phyloP scores from a whole-genome alignment of 2,113 vertebrate genomes.

The Romanogobio albipinnatus region DNA sequence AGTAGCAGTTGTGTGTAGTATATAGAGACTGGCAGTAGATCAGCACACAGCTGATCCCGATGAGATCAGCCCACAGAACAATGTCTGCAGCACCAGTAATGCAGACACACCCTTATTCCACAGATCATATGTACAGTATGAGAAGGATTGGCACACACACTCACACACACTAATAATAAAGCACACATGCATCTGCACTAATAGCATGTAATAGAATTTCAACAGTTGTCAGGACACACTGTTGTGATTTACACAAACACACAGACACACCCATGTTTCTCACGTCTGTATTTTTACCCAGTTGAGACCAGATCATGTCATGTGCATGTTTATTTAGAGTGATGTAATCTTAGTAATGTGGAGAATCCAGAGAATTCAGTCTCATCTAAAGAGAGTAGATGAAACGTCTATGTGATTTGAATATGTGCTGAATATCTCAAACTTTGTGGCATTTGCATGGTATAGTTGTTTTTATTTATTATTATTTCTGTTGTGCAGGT shows the following conservation, averaged over 20 bases:
- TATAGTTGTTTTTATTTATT: background rate
- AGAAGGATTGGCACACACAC: background rate
- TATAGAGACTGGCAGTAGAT: constrained; percentile 44
- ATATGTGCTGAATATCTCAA: background rate
- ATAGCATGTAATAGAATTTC: background rate
- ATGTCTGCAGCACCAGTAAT: constrained; percentile 34
- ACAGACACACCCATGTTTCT: constrained; percentile 14
- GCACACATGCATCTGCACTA: constrained; percentile 9
- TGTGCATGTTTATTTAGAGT: constrained; percentile 67
- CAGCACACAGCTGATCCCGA: constrained; percentile 42
- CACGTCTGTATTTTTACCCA: constrained; percentile 47
- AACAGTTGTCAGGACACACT: constrained; percentile 2
- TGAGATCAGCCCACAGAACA: constrained; percentile 40
- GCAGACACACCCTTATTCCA: constrained; percentile 39
- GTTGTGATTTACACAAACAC: background rate
- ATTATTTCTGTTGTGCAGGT: background rate
- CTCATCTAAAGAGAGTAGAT: background rate
- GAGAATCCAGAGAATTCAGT: constrained; percentile 65
- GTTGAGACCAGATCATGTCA: constrained; percentile 58
- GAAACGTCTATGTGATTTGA: background rate
- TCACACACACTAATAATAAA: background rate
- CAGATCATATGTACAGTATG: background rate
- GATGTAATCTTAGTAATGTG: constrained; percentile 75
- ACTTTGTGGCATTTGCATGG: background rate
- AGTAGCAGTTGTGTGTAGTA: constrained; percentile 66